phyloP scores from a whole-genome alignment of 2,888 invertebrate genomes.

The Drosophila demipolita region DNA sequence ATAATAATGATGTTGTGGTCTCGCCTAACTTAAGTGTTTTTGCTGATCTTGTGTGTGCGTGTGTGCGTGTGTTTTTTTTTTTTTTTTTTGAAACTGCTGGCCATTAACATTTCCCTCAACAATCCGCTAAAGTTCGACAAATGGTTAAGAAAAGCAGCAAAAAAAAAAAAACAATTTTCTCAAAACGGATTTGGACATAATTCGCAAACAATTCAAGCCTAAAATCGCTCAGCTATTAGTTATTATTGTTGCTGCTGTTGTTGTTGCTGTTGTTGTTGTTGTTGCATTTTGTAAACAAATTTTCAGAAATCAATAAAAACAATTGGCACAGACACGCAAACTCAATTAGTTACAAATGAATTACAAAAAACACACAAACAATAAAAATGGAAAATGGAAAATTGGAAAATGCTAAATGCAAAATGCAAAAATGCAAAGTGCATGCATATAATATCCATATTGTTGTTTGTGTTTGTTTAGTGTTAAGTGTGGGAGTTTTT shows the following conservation, averaged over 20 bases:
- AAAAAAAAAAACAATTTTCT: background rate
- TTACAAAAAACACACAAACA: constrained; percentile 32
- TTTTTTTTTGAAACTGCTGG: background rate
- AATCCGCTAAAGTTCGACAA: constrained; percentile 45
- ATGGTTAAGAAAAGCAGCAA: background rate
- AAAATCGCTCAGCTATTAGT: constrained; percentile 60
- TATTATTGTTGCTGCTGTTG: constrained; percentile 38
- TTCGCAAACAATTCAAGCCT: constrained; percentile 61
- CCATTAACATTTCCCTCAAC: constrained; percentile 28
- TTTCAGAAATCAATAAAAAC: constrained; percentile 68
- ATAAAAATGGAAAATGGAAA: constrained; percentile 14
- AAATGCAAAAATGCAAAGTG: constrained; percentile 26
- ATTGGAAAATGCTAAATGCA: constrained; percentile 16
- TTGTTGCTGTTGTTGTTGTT: constrained; percentile 28
- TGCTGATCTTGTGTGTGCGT: constrained; percentile 38
- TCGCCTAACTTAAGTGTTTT: constrained; percentile 3
- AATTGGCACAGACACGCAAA: constrained; percentile 76
- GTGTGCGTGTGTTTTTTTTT: background rate
- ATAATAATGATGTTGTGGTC: constrained; percentile 2
- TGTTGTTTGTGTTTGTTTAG: constrained; percentile 40
- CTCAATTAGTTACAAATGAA: constrained; percentile 74
- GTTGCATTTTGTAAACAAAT: constrained; percentile 66
- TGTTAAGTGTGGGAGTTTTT: constrained; percentile 53
- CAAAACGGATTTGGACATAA: constrained; percentile 23
- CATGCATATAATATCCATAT: constrained; percentile 48